Base-by-base conservation (phyloP, 2,888 invertebrate genomes). In the Drosophila mimetica region DNA sequence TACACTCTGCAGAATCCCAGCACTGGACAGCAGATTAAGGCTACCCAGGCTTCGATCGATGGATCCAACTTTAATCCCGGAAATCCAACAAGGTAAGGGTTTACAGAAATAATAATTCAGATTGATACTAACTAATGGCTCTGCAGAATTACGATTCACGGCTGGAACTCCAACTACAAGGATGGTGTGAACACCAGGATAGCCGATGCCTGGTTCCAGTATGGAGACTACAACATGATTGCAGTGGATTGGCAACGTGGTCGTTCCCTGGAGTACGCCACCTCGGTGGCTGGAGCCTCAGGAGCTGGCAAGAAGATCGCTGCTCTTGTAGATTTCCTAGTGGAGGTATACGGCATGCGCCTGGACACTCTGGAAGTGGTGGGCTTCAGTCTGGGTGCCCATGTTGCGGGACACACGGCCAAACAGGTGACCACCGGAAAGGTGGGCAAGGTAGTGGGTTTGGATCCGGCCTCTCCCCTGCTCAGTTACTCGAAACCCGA, bases 191-290 rank as follows among this genome's bases (percentile, higher is more conserved):
- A 90, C 54, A 59, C 25, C 3, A 72, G 75, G 5, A 74, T 90
- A 2, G 89, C 89, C 20, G 54, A 67, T 5, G 94, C 93, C 0
- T 93, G 93, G 76, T 90, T 94, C 16, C 92, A 92, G 48, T 90
- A 92, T 2, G 93, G 93, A 34, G 93, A 93, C 61, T 90, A 93
- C 66, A 94, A 94, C 73, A 93, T 94, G 64, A 93, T 94, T 44
- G 93, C 93, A 1, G 93, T 94, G 5, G 94, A 94, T 75, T 94
- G 94, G 94, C 90, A 89, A 0, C 93, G 93, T 2, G 93, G 94
- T 0, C 81, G 86, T 1, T 93, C 93, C 59, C 90, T 93, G 6
- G 94, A 94, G 74, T 94, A 94, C 71, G 91, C 93, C 51, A 86
- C 93, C 4, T 93, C 94, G 0, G 93, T 93, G 42, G 92, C 93